phyloP scores from a whole-genome alignment of 2,113 vertebrate species.

The Rattus norvegicus region GRCr8 NC_086029.1:52754501-52755000 shows the following conservation, averaged over 20 bases:
- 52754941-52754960: not conserved
- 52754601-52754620: not conserved
- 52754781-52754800: not conserved
- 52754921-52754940: not conserved
- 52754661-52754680: not conserved
- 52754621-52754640: not conserved
- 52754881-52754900: not conserved
- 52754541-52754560: not conserved
- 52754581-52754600: not conserved
- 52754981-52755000: not conserved
- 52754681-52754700: not conserved
- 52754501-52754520: not conserved
- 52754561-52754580: not conserved
- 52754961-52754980: not conserved
- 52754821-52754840: not conserved
- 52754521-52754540: not conserved
- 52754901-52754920: not conserved
- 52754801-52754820: not conserved
- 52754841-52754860: not conserved
- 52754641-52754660: not conserved
- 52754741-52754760: not conserved
- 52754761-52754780: not conserved
- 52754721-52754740: not conserved
- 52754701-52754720: not conserved
- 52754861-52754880: too few relatives aligned